Base-by-base conservation (phyloP, 1,140 invertebrate genomes). In the Drosophila punjabiensis region DNA sequence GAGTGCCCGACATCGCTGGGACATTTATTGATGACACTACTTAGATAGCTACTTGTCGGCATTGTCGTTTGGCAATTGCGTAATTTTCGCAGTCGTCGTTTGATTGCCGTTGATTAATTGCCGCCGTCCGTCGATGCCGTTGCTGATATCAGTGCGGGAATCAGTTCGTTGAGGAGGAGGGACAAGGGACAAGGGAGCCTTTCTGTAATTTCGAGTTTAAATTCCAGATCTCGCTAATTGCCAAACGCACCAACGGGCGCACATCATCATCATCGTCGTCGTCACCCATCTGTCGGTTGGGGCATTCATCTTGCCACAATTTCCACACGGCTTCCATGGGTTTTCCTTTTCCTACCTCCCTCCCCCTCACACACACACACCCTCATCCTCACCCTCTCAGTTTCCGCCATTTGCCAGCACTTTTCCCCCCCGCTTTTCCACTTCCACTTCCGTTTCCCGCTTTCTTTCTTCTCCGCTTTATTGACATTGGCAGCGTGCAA, bases 21-120 rank as follows among this genome's bases (percentile, higher is more conserved):
- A 78, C 74, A 81, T 81, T 84, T 84, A 86, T 84, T 68, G 78
- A 84, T 84, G 73, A 77, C 82, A 84, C 68, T 62, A 67, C 76
- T 45, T 71, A 81, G 82, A 81, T 81, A 77, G 55, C 48, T 66
- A 70, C 69, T 73, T 81, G 65, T 73, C 52, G 55, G 30, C 47
- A 39, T 58, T 58, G 35, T 58, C 39, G 55, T 39, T 39, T 58
- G 55, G 61, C 28, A 56, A 56, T 74, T 60, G 55, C 62, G 65
- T 71, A 69, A 68, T 68, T 58, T 55, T 74, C 60, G 33, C 32
- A 41, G 37, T 69, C 32, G 61, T 41, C 55, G 53, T 71, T 71
- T 71, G 68, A 71, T 71, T 71, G 50, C 68, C 52, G 50, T 71
- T 71, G 68, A 71, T 71, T 71, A 71, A 71, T 71, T 69, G 68